Evolutionary conservation across 1,140 invertebrate species (phyloP).

Genomic region (Brachionus rubens): DNA sequence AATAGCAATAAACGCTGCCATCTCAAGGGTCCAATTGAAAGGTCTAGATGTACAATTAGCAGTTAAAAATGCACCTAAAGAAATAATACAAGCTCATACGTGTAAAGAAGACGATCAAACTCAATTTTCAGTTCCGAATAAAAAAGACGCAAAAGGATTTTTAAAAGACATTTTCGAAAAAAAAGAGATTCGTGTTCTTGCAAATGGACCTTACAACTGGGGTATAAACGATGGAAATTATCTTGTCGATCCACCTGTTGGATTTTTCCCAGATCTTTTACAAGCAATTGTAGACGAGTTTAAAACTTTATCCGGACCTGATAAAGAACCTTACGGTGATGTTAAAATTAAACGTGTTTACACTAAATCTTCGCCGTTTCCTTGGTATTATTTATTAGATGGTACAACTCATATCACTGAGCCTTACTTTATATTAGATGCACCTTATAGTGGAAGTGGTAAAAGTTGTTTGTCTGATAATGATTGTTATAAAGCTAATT

Average conservation of each 20-base stretch:
- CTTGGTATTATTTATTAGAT: slow-evolving; percentile 41
- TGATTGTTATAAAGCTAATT: background rate
- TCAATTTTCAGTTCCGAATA: slow-evolving; percentile 15
- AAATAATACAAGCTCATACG: slow-evolving; percentile 32
- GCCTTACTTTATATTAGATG: slow-evolving; percentile 42
- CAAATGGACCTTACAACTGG: slow-evolving; percentile 13
- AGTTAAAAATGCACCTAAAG: slow-evolving; percentile 26
- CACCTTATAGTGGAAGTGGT: background rate
- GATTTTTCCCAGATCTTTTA: slow-evolving; percentile 32
- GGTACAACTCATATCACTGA: slow-evolving; percentile 40
- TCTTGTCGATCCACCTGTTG: slow-evolving; percentile 26
- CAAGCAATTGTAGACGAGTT: slow-evolving; percentile 26
- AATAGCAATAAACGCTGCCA: slow-evolving; percentile 24
- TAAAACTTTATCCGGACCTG: slow-evolving; percentile 28
- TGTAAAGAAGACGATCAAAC: slow-evolving; percentile 36
- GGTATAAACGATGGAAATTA: slow-evolving; percentile 39
- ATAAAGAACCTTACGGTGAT: slow-evolving; percentile 19
- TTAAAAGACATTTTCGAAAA: slow-evolving; percentile 30
- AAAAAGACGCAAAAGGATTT: background rate
- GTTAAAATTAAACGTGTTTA: slow-evolving; percentile 13
- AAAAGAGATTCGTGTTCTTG: slow-evolving; percentile 15
- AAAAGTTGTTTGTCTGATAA: slow-evolving; percentile 1
- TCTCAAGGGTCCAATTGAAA: slow-evolving; percentile 7
- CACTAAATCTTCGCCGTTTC: background rate
- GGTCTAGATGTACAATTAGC: slow-evolving; percentile 16